phyloP scores from a whole-genome alignment of 2,888 invertebrate species.

The Epinotia brunnichana region DNA sequence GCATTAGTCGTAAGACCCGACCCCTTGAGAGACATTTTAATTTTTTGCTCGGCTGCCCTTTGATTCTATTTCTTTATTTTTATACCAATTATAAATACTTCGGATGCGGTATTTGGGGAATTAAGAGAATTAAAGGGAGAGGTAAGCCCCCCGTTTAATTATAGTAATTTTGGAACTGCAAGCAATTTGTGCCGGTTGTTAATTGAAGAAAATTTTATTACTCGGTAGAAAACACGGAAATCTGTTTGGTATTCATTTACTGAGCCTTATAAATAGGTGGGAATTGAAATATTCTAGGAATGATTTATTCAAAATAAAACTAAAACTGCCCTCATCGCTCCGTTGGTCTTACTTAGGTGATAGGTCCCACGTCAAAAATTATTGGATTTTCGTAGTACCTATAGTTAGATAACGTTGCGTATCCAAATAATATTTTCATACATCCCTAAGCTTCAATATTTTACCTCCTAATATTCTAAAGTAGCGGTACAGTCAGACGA shows the following conservation, averaged over 20 bases:
- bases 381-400: too few relatives aligned
- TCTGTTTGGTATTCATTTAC: not conserved
- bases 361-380: too few relatives aligned
- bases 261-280: too few relatives aligned
- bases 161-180: constrained; percentile 13
- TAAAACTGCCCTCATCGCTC: too few relatives aligned
- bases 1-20: constrained; percentile 2
- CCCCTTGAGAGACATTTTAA: constrained; percentile 64
- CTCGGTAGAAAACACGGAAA: not conserved
- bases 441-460: constrained; percentile 19
- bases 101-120: constrained; percentile 36
- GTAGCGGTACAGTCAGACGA: constrained; percentile 28
- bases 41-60: constrained; percentile 75
- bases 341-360: too few relatives aligned
- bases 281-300: too few relatives aligned
- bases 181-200: constrained; percentile 3
- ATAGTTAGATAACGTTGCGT: not conserved
- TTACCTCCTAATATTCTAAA: constrained; percentile 38
- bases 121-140: constrained; percentile 25
- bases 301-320: too few relatives aligned
- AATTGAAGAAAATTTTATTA: constrained; percentile 10
- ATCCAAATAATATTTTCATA: not conserved
- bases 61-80: constrained; percentile 64
- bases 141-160: constrained; percentile 32
- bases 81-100: constrained; percentile 72